Evolutionary conservation across 1,140 invertebrate genomes (phyloP).

Genomic region (Hestina assimilis): DNA sequence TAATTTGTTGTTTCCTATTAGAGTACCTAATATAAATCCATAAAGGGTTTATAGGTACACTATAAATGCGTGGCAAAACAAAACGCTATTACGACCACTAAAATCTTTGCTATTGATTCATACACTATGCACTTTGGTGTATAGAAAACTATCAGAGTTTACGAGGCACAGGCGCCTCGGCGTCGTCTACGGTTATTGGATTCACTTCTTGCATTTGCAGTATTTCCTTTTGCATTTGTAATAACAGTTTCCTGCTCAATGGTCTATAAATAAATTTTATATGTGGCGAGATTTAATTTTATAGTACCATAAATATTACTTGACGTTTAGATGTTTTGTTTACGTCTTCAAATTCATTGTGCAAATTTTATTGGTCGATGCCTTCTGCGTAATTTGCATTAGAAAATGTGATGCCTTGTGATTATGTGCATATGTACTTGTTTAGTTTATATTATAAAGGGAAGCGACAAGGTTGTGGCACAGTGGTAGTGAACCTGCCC

Average conservation of each 20-base stretch:
- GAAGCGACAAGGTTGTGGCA: no score
- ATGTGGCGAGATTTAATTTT: slow-evolving; percentile 26
- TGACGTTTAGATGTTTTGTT: slow-evolving; percentile 10
- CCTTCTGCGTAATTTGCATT: background rate
- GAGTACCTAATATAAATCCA: no score
- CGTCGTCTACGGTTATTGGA: slow-evolving; percentile 50
- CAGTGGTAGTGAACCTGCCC: no score
- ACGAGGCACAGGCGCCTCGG: slow-evolving; percentile 53
- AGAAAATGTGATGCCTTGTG: background rate
- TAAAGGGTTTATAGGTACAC: no score
- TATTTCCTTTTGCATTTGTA: slow-evolving; percentile 54
- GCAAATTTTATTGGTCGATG: background rate
- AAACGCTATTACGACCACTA: slow-evolving; percentile 21
- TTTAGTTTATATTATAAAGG: no score
- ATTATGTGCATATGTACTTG: no score
- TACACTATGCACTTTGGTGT: slow-evolving; percentile 25
- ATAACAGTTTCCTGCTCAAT: slow-evolving; percentile 58
- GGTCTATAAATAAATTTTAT: slow-evolving; percentile 34
- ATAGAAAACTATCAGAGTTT: slow-evolving; percentile 61
- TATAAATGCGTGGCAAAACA: slow-evolving; percentile 1
- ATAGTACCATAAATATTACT: slow-evolving; percentile 9
- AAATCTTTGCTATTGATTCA: slow-evolving; percentile 19
- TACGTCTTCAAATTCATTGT: slow-evolving; percentile 14
- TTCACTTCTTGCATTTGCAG: slow-evolving; percentile 41
- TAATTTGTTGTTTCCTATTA: no score